phyloP scores from a whole-genome alignment of 2,797 vertebrate species.

The Pipistrellus nathusii region DNA sequence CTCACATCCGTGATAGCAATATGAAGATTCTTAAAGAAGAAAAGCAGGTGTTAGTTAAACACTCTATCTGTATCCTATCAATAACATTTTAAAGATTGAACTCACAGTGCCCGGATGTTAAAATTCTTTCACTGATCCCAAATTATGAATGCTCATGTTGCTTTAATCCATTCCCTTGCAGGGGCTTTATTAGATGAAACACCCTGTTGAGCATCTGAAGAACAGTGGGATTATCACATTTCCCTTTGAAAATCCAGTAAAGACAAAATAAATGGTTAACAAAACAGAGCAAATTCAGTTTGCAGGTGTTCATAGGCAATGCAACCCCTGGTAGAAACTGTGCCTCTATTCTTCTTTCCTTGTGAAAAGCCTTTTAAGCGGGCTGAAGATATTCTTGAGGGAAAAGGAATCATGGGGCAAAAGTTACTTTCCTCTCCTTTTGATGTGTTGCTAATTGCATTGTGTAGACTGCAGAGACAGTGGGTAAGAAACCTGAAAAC shows the following conservation, averaged over 20 bases:
- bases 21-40: constrained; percentile 74
- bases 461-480: constrained; percentile 72
- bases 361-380: constrained; percentile 84
- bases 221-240: constrained; percentile 88
- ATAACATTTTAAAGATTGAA: constrained; percentile 82
- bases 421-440: constrained; percentile 79
- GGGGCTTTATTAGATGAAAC: constrained; percentile 89
- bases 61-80: constrained; percentile 82
- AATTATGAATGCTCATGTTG: constrained; percentile 87
- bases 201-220: constrained; percentile 84
- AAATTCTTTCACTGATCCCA: constrained; percentile 87
- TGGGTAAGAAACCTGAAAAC: constrained; percentile 78
- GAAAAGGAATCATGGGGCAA: constrained; percentile 82
- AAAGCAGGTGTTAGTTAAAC: constrained; percentile 81
- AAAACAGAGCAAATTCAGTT: constrained; percentile 86
- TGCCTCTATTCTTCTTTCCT: constrained; percentile 81
- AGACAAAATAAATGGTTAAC: constrained; percentile 89
- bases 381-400: constrained; percentile 84
- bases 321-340: constrained; percentile 69
- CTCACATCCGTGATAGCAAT: background rate
- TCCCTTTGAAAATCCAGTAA: constrained; percentile 87
- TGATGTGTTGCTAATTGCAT: constrained; percentile 86
- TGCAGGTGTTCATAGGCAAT: constrained; percentile 82
- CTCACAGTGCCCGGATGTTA: constrained; percentile 80
- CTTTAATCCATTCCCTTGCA: constrained; percentile 87